Evolutionary conservation across 2,113 vertebrate species (phyloP), one percentile per base, ranked within the genome.

Genomic region (Microtus oregoni): DNA sequence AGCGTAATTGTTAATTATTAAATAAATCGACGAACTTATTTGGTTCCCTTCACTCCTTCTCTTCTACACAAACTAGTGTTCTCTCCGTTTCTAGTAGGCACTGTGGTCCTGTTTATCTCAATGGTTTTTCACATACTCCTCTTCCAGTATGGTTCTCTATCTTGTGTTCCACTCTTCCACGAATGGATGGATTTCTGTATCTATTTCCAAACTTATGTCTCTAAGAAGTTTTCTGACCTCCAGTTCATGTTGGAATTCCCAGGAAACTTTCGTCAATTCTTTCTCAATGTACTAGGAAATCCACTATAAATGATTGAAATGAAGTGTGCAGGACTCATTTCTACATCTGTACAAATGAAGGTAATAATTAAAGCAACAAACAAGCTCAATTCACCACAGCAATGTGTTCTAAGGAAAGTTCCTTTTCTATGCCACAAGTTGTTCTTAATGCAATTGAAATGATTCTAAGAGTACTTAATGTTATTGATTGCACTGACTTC

Each of bases 281-380:
- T 35, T 72, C 93, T 76, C 10, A 95, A 26, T 87, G 24, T 77
- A 72, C 30, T 32, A 52, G 55, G 1, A 50, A 73, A 85, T 93
- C 24, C 63, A 3, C 85, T 91, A 24, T 65, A 44, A 10, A 44
- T 78, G 12, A 35, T 8, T 89, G 15, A 32, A 75, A 32, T 65
- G 55, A 77, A 32, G 6, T 35, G 0, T 35, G 0, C 65, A 26
- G 35, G 4, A 4, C 2, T 73, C 78, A 38, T 73, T 87, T 75
- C 30, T 35, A 28, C 1, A 24, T 90, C 11, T 72, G 65, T 44
- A 22, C 2, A 72, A 92, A 81, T 86, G 15, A 76, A 94, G 81
- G 26, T 0, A 3, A 86, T 85, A 63, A 63, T 93, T 86, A 65
- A 96, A 89, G 75, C 79, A 38, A 1, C 32, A 91, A 94, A 79